Conservation (phyloP, 2,888 invertebrate genomes). For the Acrobasis consociella region DNA sequence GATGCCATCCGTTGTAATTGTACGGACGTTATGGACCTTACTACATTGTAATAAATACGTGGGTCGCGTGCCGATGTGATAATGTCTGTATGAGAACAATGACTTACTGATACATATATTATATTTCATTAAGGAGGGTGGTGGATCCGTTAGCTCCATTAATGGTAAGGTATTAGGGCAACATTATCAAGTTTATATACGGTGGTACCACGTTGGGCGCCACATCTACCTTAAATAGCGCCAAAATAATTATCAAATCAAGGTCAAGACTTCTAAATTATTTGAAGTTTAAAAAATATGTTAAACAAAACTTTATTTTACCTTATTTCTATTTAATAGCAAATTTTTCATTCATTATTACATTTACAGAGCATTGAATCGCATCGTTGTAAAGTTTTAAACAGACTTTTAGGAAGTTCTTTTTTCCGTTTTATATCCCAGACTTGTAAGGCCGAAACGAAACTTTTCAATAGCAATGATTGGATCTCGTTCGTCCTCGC, state of each 20-base stretch:
- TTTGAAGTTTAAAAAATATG: neutral
- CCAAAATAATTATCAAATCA: neutral
- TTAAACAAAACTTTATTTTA: neutral
- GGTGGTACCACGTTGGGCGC: conserved; percentile 23
- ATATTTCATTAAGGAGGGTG: conserved; percentile 11
- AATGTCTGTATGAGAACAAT: conserved; percentile 7
- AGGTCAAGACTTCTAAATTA: neutral
- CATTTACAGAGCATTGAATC: too few relatives aligned
- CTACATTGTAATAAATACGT: conserved; percentile 13
- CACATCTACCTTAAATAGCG: neutral
- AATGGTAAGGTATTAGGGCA: neutral
- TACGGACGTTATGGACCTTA: conserved; percentile 16
- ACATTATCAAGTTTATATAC: neutral
- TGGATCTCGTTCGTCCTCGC: conserved; percentile 23
- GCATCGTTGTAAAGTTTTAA: too few relatives aligned
- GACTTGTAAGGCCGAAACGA: neutral
- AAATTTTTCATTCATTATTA: too few relatives aligned
- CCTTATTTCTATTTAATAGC: too few relatives aligned
- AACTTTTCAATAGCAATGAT: conserved; percentile 3
- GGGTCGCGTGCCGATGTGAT: conserved; percentile 6
- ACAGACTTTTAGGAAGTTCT: too few relatives aligned
- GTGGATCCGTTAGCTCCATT: conserved; percentile 1
- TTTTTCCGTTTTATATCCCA: neutral
- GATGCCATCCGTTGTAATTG: conserved; percentile 20
- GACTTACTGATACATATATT: conserved; percentile 6